phyloP scores from a whole-genome alignment of 2,797 vertebrate species.

The Hemitrygon akajei region DNA sequence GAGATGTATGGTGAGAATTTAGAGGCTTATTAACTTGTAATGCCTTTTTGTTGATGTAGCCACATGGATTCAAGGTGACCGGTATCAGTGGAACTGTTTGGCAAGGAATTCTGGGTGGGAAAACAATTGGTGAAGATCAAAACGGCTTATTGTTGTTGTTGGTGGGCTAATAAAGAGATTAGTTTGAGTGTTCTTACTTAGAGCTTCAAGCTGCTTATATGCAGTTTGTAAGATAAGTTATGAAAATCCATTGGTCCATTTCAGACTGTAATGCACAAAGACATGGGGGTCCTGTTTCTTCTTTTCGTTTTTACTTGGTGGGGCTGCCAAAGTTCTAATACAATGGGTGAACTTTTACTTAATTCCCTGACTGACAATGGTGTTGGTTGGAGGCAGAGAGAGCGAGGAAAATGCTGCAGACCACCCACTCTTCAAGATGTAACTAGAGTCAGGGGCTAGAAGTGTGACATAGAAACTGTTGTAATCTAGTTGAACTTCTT shows the following conservation, averaged over 20 bases:
- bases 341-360: constrained; percentile 5
- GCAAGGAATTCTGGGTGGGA: not conserved
- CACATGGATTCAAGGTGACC: not conserved
- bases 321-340: not conserved
- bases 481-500: not conserved
- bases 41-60: not conserved
- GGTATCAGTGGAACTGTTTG: not conserved
- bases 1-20: not conserved
- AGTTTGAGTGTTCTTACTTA: not conserved
- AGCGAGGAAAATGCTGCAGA: not conserved
- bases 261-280: not conserved
- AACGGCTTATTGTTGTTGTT: not conserved
- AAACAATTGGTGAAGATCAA: not conserved
- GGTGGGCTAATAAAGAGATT: not conserved
- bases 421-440: not conserved
- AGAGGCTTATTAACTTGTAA: not conserved
- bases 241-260: constrained; percentile 1
- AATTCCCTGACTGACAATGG: not conserved
- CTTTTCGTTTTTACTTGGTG: not conserved
- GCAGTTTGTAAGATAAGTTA: not conserved
- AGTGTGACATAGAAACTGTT: not conserved
- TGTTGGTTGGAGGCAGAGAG: constrained; percentile 14
- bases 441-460: not conserved
- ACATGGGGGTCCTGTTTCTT: not conserved
- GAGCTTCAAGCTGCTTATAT: not conserved